Evolutionary conservation across 2,888 invertebrate species (phyloP), one percentile per base, ranked within the genome.

Genomic region (Tigriopus californicus): DNA sequence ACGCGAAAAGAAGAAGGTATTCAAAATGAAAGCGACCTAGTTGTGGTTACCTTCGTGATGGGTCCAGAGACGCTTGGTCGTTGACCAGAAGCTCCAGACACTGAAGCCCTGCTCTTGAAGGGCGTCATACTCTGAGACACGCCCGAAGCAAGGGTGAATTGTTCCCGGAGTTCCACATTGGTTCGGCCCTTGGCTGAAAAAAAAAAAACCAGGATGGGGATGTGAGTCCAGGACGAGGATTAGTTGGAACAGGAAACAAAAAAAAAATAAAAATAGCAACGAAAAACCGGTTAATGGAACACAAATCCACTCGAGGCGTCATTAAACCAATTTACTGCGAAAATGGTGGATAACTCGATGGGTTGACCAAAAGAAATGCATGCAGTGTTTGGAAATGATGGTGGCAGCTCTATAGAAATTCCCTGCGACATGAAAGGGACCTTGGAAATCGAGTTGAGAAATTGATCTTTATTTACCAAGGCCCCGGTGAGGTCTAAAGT

Each of bases 101-200:
- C 52, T 62, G 70, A 68, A 47, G 61, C 62, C 77, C 90, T 91
- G 72, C 94, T 83, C 77, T 86, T 86, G 82, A 98, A 98, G 70
- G 91, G 89, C 70, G 92, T 85, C 94, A 98, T 95, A 72, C 89
- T 88, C 80, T 98, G 97, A 72, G 91, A 89, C 67, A 92, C 92
- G 72, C 97, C 95, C 73, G 92, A 88, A 69, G 97, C 94, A 79
- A 97, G 79, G 74, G 94, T 90, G 80, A 97, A 97, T 79, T 94
- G 90, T 77, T 97, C 97, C 72, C 97, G 83, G 72, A 98, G 83
- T 79, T 97, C 95, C 78, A 95, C 88, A 81, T 98, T 98, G 76
- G 95, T 95, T 77, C 97, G 87, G 79, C 97, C 97, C 80, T 95
- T 94, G 79, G 95, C 95, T 95, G 78, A 75, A 57, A 51, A 41